Conservation (phyloP, 2,797 vertebrate species). For the Sebastes aleutianus region DNA sequence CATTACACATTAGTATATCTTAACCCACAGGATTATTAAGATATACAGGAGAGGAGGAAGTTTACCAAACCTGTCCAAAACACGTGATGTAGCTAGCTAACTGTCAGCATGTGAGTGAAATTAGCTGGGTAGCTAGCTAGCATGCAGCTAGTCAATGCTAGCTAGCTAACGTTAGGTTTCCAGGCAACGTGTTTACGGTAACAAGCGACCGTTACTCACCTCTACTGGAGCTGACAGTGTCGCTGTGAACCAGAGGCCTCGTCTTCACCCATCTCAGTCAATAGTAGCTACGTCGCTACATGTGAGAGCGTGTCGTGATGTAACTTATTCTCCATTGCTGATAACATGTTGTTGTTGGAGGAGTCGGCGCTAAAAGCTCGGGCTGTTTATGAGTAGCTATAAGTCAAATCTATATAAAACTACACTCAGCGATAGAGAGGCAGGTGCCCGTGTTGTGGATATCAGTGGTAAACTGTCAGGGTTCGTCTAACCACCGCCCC, state of each 20-base stretch:
- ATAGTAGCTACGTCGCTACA: not conserved
- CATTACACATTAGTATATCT: not conserved
- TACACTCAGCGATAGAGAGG: fast-evolving
- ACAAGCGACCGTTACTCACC: conserved; percentile 45
- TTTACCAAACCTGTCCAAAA: not conserved
- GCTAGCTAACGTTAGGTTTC: not conserved
- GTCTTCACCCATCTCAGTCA: conserved; percentile 38
- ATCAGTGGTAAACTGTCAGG: not conserved
- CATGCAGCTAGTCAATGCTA: no score
- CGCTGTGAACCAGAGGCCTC: not conserved
- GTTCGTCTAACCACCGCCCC: not conserved
- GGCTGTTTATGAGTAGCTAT: no score
- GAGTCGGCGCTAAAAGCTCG: not conserved
- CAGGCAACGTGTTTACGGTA: not conserved
- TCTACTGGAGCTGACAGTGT: conserved; percentile 33
- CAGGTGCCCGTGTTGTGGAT: not conserved
- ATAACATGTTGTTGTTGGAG: conserved; percentile 12
- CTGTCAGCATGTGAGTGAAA: not conserved
- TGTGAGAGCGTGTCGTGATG: not conserved
- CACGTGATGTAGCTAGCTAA: not conserved
- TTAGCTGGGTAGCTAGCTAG: not conserved
- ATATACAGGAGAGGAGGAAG: no score
- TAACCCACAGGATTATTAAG: not conserved
- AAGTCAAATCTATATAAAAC: not conserved
- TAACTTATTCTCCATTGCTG: not conserved